These are phyloP conservation scores for Coleophora deauratella DNA, from an alignment of 2,888 invertebrate genomes.

Conservation along the genomic window DNA sequence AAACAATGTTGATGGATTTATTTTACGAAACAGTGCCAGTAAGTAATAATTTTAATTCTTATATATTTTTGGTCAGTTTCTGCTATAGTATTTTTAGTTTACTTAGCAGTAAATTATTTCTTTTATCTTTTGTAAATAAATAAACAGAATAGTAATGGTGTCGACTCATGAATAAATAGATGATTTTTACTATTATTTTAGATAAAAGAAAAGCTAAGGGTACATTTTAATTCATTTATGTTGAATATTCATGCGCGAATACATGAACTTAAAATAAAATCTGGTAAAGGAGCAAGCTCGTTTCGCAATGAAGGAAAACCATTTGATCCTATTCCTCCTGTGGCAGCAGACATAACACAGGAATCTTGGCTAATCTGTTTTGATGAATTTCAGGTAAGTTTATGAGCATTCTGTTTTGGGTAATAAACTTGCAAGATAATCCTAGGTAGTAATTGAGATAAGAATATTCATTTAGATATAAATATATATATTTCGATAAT, in stretches of 20 bases:
- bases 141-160: no score
- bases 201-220: conserved; percentile 82
- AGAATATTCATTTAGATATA: no score
- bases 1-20: conserved; percentile 99
- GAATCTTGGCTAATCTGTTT: conserved; percentile 96
- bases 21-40: conserved; percentile 83
- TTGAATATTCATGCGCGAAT: conserved; percentile 93
- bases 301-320: conserved; percentile 60
- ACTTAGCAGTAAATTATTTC: conserved; percentile 24
- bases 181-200: no score
- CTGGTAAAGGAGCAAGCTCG: conserved; percentile 61
- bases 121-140: no score
- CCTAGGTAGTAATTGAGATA: no score
- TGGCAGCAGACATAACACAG: conserved; percentile 89
- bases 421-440: not conserved
- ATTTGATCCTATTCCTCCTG: conserved; percentile 96
- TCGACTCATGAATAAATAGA: no score
- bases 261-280: conserved; percentile 84
- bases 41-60: conserved; percentile 19
- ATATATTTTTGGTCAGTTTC: not conserved
- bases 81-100: conserved; percentile 4
- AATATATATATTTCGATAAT: no score
- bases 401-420: not conserved
- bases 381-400: conserved; percentile 95
- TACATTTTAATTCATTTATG: conserved; percentile 99